A percentile compares a stretch with the other conserved stretches of the same genome.
Evolutionary conservation across 2,113 vertebrate species (phyloP).

Genomic region (Pavo muticus): DNA sequence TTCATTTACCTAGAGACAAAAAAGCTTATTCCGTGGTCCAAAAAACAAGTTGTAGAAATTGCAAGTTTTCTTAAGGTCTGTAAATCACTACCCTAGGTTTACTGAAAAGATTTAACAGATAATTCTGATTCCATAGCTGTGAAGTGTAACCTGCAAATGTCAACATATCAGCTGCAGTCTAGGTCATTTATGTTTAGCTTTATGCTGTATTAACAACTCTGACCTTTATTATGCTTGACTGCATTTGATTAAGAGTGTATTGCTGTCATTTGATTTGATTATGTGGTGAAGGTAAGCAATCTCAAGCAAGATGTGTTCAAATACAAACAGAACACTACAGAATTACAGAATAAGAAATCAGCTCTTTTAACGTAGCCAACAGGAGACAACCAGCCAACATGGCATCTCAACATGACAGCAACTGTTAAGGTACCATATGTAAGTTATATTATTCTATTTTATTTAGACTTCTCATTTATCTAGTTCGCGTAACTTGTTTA

Average conservation of each 20-base stretch:
- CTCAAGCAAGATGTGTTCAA: background rate
- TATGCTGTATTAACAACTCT: background rate
- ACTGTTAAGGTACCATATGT: background rate
- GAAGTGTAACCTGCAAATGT: background rate
- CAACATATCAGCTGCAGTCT: background rate
- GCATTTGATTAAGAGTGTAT: background rate
- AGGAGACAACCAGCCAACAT: background rate
- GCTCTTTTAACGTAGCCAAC: background rate
- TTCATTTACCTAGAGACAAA: conserved; percentile 89
- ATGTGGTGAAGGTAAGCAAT: background rate
- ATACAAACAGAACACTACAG: background rate
- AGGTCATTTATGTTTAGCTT: background rate
- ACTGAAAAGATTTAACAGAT: background rate
- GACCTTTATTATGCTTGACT: background rate
- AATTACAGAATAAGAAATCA: background rate
- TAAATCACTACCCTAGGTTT: background rate
- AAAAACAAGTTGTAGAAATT: background rate
- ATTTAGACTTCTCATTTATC: background rate
- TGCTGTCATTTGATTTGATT: background rate
- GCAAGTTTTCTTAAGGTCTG: background rate
- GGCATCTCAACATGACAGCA: background rate
- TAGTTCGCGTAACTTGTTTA: background rate
- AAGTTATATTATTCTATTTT: background rate
- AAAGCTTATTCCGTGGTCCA: background rate
- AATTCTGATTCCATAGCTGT: background rate